Evolutionary conservation across 2,797 vertebrate species (phyloP), one percentile per base, ranked within the genome.

Genomic region (Notolabrus celidotus): DNA sequence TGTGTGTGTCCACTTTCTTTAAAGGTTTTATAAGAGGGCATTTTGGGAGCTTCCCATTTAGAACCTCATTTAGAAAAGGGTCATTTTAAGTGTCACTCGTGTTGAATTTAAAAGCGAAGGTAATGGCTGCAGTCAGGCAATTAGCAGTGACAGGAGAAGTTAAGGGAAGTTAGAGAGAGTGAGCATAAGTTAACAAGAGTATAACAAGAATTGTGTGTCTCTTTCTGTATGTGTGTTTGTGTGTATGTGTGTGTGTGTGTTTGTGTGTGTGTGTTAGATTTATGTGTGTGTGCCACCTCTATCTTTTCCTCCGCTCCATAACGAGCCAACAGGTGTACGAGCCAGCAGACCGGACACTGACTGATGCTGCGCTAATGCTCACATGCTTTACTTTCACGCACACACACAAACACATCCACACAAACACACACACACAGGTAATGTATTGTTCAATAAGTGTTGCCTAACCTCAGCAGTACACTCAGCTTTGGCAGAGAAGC

Each of bases 321-420:
- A 88, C 31, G 72, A 89, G 86, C 67, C 55, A 70, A 83, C 82
- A 86, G 85, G 83, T 87, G 87, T 83, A 77, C 8, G 23, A 84
- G 86, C 80, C 82, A 78, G 87, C 83, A 82, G 80, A 75, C 74
- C 79, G 82, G 77, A 83, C 87, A 78, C 82, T 89, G 88, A 89
- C 82, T 84, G 84, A 90, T 86, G 79, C 77, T 58, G 73, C 8
- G 31, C 75, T 83, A 78, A 86, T 73, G 61, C 65, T 65, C 71
- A 42, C 58, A 55, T 63, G 27, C 59, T 10, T 36, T 9, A n/a
- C n/a, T n/a, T n/a, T 25, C 51, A 5, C 20, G 0, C 52, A 19
- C 39, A 20, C 51, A 51, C 27, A 20, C 60, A 31, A 39, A 19
- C 66, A 54, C 76, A 34, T 62, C 25, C 53, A 49, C 56, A 39